Evolutionary conservation across 2,797 vertebrate genomes (phyloP).

Genomic region (Meda fulgida): DNA sequence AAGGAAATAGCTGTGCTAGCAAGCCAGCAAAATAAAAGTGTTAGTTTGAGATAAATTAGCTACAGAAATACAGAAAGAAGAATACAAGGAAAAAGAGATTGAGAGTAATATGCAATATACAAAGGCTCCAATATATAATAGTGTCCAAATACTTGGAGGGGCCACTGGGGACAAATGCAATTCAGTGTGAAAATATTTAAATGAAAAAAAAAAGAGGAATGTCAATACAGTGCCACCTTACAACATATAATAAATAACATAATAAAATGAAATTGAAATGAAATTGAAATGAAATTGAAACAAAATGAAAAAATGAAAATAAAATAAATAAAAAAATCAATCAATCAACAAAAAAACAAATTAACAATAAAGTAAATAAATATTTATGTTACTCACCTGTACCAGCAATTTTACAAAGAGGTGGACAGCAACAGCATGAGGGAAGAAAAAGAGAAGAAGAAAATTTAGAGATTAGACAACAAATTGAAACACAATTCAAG

Average conservation of each 20-base stretch:
- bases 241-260: neutral
- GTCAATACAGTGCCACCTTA: neutral
- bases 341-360: neutral
- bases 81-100: neutral
- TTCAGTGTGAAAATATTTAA: neutral
- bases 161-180: too few relatives aligned
- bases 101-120: neutral
- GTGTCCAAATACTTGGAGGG: too few relatives aligned
- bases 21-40: neutral
- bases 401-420: neutral
- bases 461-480: neutral
- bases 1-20: slow-evolving; percentile 11
- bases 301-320: neutral
- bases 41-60: neutral
- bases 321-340: neutral
- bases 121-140: too few relatives aligned
- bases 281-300: neutral
- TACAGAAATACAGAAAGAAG: neutral
- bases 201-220: neutral
- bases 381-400: slow-evolving; percentile 27
- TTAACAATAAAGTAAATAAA: neutral
- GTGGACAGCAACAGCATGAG: slow-evolving; percentile 6
- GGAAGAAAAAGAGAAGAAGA: slow-evolving; percentile 21
- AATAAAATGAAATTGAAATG: too few relatives aligned
- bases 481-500: neutral